A percentile compares a stretch with the other conserved stretches of the same genome.
Evolutionary conservation across 2,888 invertebrate species (phyloP).

Genomic region (Ctena decussata): DNA sequence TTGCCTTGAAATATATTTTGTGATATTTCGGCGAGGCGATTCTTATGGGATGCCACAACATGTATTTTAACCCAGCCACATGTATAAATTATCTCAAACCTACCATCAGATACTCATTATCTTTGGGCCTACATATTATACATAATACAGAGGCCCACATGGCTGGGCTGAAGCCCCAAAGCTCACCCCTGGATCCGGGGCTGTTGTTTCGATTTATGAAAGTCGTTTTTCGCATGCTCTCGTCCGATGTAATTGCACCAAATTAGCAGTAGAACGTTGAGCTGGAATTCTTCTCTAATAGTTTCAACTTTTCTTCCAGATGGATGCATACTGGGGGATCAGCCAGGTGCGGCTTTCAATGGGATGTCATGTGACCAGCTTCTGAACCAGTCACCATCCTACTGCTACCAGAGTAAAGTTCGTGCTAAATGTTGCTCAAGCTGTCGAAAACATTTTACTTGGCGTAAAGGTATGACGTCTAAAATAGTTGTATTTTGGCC

Average conservation of each 20-base stretch:
- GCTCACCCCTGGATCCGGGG: background rate
- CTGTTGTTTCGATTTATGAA: background rate
- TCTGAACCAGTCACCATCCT: conserved; percentile 59
- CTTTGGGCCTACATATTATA: too few relatives aligned
- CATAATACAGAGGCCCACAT: too few relatives aligned
- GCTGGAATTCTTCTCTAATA: background rate
- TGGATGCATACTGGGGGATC: conserved; percentile 72
- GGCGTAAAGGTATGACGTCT: conserved; percentile 67
- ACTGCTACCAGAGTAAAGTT: conserved; percentile 74
- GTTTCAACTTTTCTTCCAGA: conserved; percentile 47
- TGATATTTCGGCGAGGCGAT: too few relatives aligned
- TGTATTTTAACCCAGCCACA: too few relatives aligned
- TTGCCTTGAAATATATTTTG: too few relatives aligned
- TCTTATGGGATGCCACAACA: too few relatives aligned
- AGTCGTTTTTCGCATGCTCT: background rate
- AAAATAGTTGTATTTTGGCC: too few relatives aligned
- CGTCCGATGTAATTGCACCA: too few relatives aligned
- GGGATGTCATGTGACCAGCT: conserved; percentile 68
- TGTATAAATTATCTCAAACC: too few relatives aligned
- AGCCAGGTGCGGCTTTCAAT: conserved; percentile 72
- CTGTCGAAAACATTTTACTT: conserved; percentile 57
- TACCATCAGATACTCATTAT: too few relatives aligned
- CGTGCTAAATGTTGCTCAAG: conserved; percentile 70
- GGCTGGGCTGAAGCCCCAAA: too few relatives aligned
- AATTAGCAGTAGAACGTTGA: too few relatives aligned